Evolutionary conservation across 2,113 vertebrate genomes (phyloP).

Genomic region (Jacana jacana): DNA sequence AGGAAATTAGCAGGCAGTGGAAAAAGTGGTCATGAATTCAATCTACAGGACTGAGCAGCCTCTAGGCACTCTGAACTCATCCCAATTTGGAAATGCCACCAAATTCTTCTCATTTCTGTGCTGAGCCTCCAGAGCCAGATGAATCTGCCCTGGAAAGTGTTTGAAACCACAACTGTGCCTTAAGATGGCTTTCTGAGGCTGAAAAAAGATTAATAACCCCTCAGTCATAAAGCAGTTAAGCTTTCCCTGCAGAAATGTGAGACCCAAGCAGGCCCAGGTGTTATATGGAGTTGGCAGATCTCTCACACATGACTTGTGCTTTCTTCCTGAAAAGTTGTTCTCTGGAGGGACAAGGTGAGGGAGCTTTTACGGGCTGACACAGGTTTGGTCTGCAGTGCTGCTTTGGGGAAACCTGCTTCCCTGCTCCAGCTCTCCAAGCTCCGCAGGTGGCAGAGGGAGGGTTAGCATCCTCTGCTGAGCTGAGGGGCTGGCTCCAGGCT

Average conservation of each 20-base stretch:
- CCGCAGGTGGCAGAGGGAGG: neutral
- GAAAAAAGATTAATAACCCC: neutral
- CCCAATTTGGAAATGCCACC: neutral
- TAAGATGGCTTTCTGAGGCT: neutral
- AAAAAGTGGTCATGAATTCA: neutral
- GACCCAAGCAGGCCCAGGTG: neutral
- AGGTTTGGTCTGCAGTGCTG: neutral
- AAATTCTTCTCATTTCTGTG: neutral
- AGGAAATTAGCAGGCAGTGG: neutral
- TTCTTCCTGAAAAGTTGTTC: neutral
- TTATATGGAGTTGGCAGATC: neutral
- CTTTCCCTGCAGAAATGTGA: neutral
- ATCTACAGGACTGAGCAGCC: neutral
- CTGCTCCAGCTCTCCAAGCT: rapidly evolving
- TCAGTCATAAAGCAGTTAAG: neutral
- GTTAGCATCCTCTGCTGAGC: neutral
- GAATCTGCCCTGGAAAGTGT: neutral
- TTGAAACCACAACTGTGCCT: neutral
- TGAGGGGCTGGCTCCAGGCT: neutral
- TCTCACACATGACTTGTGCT: rapidly evolving
- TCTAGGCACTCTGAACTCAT: neutral
- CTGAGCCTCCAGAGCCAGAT: neutral
- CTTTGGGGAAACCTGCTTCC: neutral
- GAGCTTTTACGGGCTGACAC: neutral
- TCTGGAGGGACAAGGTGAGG: neutral